These are phyloP conservation scores for Sphecodes monilicornis DNA, from an alignment of 2,888 invertebrate genomes.

Conservation along the genomic window DNA sequence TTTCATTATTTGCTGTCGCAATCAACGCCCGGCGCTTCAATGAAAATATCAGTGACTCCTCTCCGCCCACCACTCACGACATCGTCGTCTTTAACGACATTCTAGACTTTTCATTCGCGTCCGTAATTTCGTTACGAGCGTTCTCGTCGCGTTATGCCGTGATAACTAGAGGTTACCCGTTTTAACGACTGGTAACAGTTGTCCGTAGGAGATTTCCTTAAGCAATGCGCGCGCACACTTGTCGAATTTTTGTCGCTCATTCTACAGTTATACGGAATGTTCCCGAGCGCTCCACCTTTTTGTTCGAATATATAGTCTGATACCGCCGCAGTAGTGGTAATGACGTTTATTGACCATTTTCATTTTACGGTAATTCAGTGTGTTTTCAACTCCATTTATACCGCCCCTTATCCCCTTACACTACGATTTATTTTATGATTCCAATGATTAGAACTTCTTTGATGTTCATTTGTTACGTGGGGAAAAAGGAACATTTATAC, in stretches of 20 bases:
- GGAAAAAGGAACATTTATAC: too few relatives aligned
- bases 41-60: slow-evolving; percentile 65
- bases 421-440: too few relatives aligned
- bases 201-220: slow-evolving; percentile 36
- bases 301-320: background rate
- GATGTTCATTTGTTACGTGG: too few relatives aligned
- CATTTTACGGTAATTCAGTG: background rate
- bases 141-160: slow-evolving; percentile 48
- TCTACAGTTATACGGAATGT: background rate
- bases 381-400: background rate
- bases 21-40: slow-evolving; percentile 64
- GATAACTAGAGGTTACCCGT: slow-evolving; percentile 63
- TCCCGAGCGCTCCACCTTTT: background rate
- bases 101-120: slow-evolving; percentile 56
- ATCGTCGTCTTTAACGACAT: slow-evolving; percentile 26
- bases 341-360: background rate
- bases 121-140: slow-evolving; percentile 68
- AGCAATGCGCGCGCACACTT: background rate
- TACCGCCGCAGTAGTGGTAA: background rate
- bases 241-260: background rate
- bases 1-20: slow-evolving; percentile 69
- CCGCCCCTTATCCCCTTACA: background rate
- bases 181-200: slow-evolving; percentile 60
- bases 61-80: slow-evolving; percentile 26
- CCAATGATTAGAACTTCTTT: too few relatives aligned